Evolutionary conservation across 2,797 vertebrate genomes (phyloP).

Genomic region (Microcaecilia unicolor): DNA sequence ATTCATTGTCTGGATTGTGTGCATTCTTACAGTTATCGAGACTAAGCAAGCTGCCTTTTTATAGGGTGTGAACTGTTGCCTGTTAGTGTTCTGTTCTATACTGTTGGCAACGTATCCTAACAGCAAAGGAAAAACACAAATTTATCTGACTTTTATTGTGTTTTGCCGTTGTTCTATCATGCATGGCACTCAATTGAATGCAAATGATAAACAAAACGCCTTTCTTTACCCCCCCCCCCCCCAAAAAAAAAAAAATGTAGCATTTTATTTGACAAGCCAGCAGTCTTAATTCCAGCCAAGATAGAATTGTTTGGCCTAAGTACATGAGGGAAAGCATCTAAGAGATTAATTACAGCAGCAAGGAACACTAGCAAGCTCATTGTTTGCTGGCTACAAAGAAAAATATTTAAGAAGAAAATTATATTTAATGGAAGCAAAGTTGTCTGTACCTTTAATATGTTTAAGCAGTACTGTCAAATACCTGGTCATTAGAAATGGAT

Average conservation of each 20-base stretch:
- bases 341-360: slow-evolving; percentile 13
- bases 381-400: slow-evolving; percentile 40
- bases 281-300: background rate
- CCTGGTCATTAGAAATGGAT: too few species aligned
- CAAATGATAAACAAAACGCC: too few species aligned
- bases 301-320: background rate
- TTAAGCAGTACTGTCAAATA: too few species aligned
- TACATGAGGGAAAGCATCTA: slow-evolving; percentile 12
- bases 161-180: slow-evolving; percentile 23
- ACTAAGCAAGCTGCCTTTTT: slow-evolving; percentile 59
- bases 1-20: slow-evolving; percentile 19
- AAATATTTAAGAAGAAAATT: slow-evolving; percentile 10
- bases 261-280: slow-evolving; percentile 19
- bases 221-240: too few species aligned
- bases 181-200: slow-evolving; percentile 36
- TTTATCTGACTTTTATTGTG: too few species aligned
- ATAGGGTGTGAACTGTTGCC: slow-evolving; percentile 59
- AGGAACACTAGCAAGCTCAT: slow-evolving; percentile 36
- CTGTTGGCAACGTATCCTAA: slow-evolving; percentile 19
- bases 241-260: too few species aligned
- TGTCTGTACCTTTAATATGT: too few species aligned
- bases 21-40: slow-evolving; percentile 36
- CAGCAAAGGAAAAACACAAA: slow-evolving; percentile 19
- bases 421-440: too few species aligned
- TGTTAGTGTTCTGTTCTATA: slow-evolving; percentile 23